Percentiles rank a stretch among this genome's conserved stretches.
Conservation (phyloP, 2,113 vertebrate species). For the Lampris megalopsis region DNA sequence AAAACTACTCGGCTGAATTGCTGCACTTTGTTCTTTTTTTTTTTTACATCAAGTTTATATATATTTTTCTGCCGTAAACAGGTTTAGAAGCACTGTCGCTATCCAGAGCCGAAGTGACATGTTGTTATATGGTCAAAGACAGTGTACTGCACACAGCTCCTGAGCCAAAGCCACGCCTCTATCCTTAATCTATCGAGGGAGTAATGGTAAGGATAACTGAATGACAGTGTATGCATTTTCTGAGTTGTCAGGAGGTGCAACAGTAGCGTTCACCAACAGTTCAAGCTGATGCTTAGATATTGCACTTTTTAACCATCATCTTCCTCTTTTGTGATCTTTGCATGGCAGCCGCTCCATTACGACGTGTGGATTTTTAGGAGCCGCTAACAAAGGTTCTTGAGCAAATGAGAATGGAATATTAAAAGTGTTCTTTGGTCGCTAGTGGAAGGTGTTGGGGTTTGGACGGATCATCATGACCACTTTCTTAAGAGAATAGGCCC, state of each 20-base stretch:
- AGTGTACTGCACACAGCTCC: constrained; percentile 37
- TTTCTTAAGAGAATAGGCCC: constrained; percentile 96
- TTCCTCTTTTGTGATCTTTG: constrained; percentile 17
- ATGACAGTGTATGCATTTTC: constrained; percentile 5
- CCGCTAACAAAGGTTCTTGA: constrained; percentile 12
- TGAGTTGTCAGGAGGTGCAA: constrained; percentile 8
- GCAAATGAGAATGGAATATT: constrained; percentile 22
- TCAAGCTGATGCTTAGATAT: constrained; percentile 49
- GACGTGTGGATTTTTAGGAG: not conserved
- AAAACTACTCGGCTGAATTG: constrained; percentile 23
- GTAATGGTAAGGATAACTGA: constrained; percentile 10
- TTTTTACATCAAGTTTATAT: constrained; percentile 5
- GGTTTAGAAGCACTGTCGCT: constrained; percentile 15
- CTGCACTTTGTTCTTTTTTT: constrained; percentile 3
- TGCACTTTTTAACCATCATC: constrained; percentile 55
- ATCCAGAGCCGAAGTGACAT: not conserved
- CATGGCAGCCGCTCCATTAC: not conserved
- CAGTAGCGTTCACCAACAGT: not conserved
- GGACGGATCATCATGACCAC: constrained; percentile 99
- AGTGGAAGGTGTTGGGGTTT: constrained; percentile 97
- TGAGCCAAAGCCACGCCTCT: constrained; percentile 37
- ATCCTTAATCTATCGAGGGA: constrained; percentile 19
- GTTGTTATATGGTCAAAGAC: not conserved
- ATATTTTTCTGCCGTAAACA: constrained; percentile 6
- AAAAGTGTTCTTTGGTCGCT: constrained; percentile 48